Evolutionary conservation across 2,797 vertebrate genomes (phyloP).

Genomic region (Notoglanidium macrostoma): DNA sequence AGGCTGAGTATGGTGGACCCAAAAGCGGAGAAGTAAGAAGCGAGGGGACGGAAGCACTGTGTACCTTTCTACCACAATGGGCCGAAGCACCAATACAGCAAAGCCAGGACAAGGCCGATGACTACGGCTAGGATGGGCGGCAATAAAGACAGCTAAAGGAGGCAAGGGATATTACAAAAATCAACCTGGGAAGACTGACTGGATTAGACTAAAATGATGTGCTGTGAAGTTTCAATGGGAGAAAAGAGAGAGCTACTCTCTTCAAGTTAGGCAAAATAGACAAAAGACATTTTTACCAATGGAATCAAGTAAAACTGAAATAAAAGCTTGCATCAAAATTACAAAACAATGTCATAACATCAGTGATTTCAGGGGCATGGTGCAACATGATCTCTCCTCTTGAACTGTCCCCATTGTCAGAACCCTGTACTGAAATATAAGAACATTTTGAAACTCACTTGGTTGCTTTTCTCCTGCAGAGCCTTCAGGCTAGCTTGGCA

Average conservation of each 20-base stretch:
- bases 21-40: constrained; percentile 56
- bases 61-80: constrained; percentile 99
- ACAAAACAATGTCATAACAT: constrained; percentile 10
- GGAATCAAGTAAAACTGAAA: constrained; percentile 11
- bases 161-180: constrained; percentile 94
- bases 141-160: constrained; percentile 96
- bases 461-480: constrained; percentile 89
- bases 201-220: constrained; percentile 55
- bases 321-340: constrained; percentile 3
- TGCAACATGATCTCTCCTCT: constrained; percentile 38
- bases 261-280: constrained; percentile 8
- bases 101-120: constrained; percentile 99
- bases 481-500: constrained; percentile 91
- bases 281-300: neutral
- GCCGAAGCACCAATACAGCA: constrained; percentile 99
- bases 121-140: constrained; percentile 98
- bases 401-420: constrained; percentile 54
- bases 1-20: constrained; percentile 45
- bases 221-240: constrained; percentile 20
- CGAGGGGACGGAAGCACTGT: constrained; percentile 85
- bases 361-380: constrained; percentile 19
- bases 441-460: constrained; percentile 75
- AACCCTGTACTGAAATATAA: constrained; percentile 27
- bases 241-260: constrained; percentile 18
- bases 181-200: constrained; percentile 63